Evolutionary conservation across 2,888 invertebrate genomes (phyloP).

Genomic region (Noctuana brunneofusca): DNA sequence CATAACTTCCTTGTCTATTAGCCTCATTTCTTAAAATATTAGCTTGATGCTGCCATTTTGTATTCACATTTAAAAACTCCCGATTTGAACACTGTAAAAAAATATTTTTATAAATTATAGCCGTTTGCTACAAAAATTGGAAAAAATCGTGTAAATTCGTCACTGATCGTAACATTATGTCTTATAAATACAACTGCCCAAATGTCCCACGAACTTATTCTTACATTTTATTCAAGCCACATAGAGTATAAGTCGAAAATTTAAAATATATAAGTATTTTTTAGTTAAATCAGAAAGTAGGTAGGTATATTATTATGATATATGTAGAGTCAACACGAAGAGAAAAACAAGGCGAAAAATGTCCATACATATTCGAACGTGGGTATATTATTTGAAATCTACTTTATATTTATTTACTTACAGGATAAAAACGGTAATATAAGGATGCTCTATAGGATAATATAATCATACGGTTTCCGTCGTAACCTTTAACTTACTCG

Average conservation of each 20-base stretch:
- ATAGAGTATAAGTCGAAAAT: constrained; percentile 23
- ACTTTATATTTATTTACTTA: background rate
- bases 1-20: too few relatives aligned
- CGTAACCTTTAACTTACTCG: constrained; percentile 1
- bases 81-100: too few relatives aligned
- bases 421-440: background rate
- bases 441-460: background rate
- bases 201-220: constrained; percentile 31
- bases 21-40: too few relatives aligned
- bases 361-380: background rate
- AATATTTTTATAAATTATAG: too few relatives aligned
- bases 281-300: constrained; percentile 7
- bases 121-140: background rate
- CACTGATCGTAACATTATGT: constrained; percentile 23
- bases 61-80: too few relatives aligned
- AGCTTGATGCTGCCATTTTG: too few relatives aligned
- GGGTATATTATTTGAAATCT: background rate
- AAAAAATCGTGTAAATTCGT: constrained; percentile 17
- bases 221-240: constrained; percentile 27
- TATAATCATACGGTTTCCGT: constrained; percentile 10
- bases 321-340: constrained; percentile 12
- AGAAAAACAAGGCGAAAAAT: background rate
- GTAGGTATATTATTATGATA: constrained; percentile 15
- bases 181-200: constrained; percentile 33
- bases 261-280: constrained; percentile 19